Percentiles rank a stretch among this genome's conserved stretches.
Conservation (phyloP, 2,113 vertebrate genomes). For the Chascanopsetta lugubris region DNA sequence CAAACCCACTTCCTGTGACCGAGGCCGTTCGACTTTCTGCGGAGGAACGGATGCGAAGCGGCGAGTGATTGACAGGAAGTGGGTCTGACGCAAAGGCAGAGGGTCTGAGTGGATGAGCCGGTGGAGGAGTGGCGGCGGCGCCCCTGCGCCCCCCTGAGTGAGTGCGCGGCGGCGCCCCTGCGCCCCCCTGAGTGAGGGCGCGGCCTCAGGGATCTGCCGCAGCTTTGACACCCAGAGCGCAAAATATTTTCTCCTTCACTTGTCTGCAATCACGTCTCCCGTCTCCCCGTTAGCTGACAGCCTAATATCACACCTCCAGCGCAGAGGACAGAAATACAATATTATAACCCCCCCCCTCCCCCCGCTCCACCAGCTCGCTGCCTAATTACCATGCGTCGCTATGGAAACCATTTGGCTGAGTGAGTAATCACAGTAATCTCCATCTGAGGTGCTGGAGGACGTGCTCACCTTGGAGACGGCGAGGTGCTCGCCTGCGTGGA, state of each 20-base stretch:
- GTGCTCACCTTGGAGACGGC: constrained; percentile 70
- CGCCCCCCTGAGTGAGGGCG: constrained; percentile 10
- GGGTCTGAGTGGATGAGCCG: background rate
- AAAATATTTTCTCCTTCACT: constrained; percentile 68
- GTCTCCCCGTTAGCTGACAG: constrained; percentile 61
- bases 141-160: constrained; percentile 10
- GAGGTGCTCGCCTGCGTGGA: background rate
- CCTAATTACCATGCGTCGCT: constrained; percentile 72
- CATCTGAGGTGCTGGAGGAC: constrained; percentile 67
- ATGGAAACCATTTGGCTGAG: constrained; percentile 76
- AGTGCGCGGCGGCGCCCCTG: background rate
- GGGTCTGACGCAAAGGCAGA: background rate
- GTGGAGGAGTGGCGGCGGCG: background rate
- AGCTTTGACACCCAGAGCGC: constrained; percentile 62
- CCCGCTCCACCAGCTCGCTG: constrained; percentile 37
- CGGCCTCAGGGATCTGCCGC: constrained; percentile 49
- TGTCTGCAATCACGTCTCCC: constrained; percentile 60
- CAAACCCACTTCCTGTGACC: no score
- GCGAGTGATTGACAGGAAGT: background rate
- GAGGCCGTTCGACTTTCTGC: no score
- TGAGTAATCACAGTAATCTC: constrained; percentile 81
- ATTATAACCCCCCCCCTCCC: constrained; percentile 51
- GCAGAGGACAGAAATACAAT: constrained; percentile 69
- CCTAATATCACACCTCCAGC: constrained; percentile 72
- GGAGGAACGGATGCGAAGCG: background rate